These are phyloP conservation scores for Mamestra configurata DNA, from an alignment of 1,140 invertebrate species.

Conservation along the genomic window DNA sequence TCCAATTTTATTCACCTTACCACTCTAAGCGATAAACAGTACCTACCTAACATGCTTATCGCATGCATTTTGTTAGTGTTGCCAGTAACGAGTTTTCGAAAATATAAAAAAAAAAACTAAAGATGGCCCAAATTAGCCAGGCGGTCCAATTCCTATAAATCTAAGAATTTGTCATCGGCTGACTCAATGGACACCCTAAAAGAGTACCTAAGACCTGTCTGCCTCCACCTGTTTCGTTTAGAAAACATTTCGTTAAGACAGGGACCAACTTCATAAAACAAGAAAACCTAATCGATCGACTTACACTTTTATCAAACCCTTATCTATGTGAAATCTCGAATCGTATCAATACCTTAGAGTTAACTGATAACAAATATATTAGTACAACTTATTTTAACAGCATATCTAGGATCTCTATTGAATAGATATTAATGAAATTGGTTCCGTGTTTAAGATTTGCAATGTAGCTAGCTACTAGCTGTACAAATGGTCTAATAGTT, in stretches of 20 bases:
- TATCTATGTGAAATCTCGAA: neutral
- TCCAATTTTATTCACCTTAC: no score
- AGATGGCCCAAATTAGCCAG: no score
- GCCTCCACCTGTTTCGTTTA: neutral
- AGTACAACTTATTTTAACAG: slow-evolving; percentile 37
- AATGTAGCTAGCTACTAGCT: neutral
- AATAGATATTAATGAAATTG: slow-evolving; percentile 8
- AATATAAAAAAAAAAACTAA: no score
- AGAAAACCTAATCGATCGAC: neutral
- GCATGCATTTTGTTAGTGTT: no score
- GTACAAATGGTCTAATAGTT: slow-evolving; percentile 22
- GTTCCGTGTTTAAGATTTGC: slow-evolving; percentile 19
- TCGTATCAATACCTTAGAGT: neutral
- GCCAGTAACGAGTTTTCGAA: no score
- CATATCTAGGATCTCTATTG: neutral
- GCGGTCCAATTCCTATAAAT: no score
- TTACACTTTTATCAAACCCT: no score
- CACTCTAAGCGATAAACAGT: no score
- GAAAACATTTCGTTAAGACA: neutral
- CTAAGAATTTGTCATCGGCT: neutral
- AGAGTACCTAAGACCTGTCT: neutral
- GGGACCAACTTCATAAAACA: slow-evolving; percentile 7
- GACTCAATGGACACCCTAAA: neutral
- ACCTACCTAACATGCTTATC: no score
- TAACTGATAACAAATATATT: slow-evolving; percentile 24